A percentile compares a stretch with the other conserved stretches of the same genome.
phyloP scores from a whole-genome alignment of 2,888 invertebrate genomes.

The Stenodera caucasica region DNA sequence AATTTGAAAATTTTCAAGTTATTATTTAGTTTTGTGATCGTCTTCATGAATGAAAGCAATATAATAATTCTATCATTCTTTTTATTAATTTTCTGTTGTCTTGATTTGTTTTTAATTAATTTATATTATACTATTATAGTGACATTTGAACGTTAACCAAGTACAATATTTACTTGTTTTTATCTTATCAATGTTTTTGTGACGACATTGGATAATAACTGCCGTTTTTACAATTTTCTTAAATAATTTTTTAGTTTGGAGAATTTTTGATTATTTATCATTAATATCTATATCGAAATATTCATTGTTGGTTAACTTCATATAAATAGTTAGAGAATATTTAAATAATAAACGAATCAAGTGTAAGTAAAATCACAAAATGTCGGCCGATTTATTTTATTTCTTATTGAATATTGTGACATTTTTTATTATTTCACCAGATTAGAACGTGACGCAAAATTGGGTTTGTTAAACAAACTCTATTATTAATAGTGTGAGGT shows the following conservation, averaged over 20 bases:
- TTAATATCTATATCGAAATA: no score
- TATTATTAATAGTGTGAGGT: slow-evolving; percentile 30
- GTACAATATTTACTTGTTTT: not conserved
- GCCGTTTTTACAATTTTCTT: not conserved
- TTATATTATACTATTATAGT: not conserved
- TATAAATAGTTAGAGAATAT: no score
- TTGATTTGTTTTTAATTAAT: not conserved
- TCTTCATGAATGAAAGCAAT: no score
- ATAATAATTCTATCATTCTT: no score
- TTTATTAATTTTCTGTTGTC: not conserved
- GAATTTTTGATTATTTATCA: not conserved
- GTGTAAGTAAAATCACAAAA: not conserved
- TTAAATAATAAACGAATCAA: not conserved
- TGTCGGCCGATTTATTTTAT: not conserved
- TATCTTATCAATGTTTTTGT: not conserved
- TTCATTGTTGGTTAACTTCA: no score
- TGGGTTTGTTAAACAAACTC: slow-evolving; percentile 36
- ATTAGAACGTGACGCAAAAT: slow-evolving; percentile 39
- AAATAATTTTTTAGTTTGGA: not conserved
- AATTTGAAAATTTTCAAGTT: no score
- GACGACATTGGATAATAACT: not conserved
- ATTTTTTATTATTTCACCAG: slow-evolving; percentile 36
- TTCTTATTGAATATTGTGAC: slow-evolving; percentile 30
- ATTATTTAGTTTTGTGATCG: no score
- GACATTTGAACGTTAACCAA: slow-evolving; percentile 1